These are phyloP conservation scores for Imbricaverruca yamaguchii DNA, from an alignment of 2,888 invertebrate genomes.

Conservation along the genomic window DNA sequence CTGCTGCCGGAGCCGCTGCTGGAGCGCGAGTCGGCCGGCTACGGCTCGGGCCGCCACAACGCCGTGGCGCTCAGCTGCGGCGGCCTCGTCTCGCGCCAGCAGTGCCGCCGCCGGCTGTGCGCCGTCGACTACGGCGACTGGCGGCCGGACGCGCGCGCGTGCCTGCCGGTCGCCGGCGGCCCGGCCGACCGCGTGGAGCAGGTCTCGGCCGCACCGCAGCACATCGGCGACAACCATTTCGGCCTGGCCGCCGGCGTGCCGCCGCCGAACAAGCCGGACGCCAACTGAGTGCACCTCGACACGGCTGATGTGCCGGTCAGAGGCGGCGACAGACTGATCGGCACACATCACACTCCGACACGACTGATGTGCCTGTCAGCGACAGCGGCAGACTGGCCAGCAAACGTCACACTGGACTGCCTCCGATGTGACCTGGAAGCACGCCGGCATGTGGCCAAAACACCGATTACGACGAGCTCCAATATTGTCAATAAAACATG, in stretches of 20 bases:
- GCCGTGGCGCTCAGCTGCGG: not conserved
- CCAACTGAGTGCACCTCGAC: not conserved
- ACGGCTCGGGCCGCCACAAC: slow-evolving; percentile 12
- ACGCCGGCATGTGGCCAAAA: too few species aligned
- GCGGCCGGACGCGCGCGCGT: not conserved
- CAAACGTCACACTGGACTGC: too few species aligned
- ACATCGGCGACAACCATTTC: not conserved
- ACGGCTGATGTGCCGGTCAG: too few species aligned
- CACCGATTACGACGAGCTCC: too few species aligned
- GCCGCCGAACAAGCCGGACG: not conserved
- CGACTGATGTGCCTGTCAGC: too few species aligned
- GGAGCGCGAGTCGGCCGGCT: not conserved
- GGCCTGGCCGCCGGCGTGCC: not conserved
- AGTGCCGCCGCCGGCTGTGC: not conserved
- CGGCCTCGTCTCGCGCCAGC: not conserved
- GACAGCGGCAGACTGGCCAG: too few species aligned
- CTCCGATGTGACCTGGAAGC: too few species aligned
- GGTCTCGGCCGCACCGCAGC: not conserved
- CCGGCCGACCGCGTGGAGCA: not conserved
- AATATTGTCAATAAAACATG: too few species aligned
- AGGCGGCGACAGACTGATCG: too few species aligned
- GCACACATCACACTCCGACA: too few species aligned
- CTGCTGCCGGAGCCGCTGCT: not conserved
- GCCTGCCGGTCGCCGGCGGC: not conserved
- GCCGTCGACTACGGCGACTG: not conserved